Conservation (phyloP, 1,140 invertebrate genomes). For the Bombus soroeensis region DNA sequence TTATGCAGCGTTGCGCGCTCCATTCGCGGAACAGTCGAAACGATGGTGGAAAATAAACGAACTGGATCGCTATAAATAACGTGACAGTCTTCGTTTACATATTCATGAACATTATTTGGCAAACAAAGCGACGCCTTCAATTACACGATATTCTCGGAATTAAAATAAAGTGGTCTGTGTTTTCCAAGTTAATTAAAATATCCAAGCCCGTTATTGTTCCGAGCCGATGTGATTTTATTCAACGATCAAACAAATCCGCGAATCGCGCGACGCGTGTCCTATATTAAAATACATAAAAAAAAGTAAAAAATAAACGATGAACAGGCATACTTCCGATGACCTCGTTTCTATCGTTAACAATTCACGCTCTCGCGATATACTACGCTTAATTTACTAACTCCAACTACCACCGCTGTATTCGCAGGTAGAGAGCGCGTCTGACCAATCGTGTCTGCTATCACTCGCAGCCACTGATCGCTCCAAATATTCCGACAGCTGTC, state of each 20-base stretch:
- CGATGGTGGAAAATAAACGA: not conserved
- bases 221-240: not conserved
- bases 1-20: not conserved
- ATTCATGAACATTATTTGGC: slow-evolving; percentile 8
- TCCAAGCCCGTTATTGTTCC: not conserved
- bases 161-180: slow-evolving; percentile 5
- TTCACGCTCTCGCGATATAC: not conserved
- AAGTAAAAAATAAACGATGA: not conserved
- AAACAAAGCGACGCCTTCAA: not conserved
- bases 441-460: slow-evolving; percentile 11
- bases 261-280: not conserved
- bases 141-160: slow-evolving; percentile 4
- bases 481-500: slow-evolving; percentile 36
- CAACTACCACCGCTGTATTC: not conserved
- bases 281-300: not conserved
- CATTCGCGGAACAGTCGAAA: not conserved
- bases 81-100: not conserved
- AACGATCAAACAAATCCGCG: not conserved
- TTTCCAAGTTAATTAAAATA: slow-evolving; percentile 38
- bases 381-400: not conserved
- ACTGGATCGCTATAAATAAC: not conserved
- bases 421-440: not conserved
- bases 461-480: not conserved
- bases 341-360: not conserved
- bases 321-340: not conserved